Evolutionary conservation across 2,888 invertebrate genomes (phyloP), one percentile per base, ranked within the genome.

Genomic region (Lumbricus terrestris): DNA sequence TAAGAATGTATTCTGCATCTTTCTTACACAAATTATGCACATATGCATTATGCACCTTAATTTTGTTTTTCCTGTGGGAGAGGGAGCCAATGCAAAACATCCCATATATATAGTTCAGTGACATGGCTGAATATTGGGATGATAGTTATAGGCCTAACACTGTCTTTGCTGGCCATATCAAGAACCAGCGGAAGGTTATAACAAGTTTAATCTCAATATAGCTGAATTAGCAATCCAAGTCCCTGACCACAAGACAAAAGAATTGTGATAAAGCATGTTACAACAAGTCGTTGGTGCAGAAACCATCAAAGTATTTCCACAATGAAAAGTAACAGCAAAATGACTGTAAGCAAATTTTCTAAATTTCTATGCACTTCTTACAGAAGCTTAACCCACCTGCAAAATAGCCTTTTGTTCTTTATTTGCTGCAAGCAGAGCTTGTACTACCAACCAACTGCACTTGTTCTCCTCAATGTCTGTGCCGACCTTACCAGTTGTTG

Each of bases 401-500:
- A 95, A 91, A 29, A 93, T 82, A 23, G 92, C 83, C 38, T 91
- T 91, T 91, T 95, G 94, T 90, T 93, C 92, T 33, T 92, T 90
- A 18, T 91, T 92, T n/a, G 92, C 93, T 88, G 91, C 90, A 38
- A 92, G 91, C 91, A 98, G 95, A 20, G 98, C 98, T 0, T 97
- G 97, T 0, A 98, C 97, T 1, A 97, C 96, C 54, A 98, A 95
- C 99, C 99, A 99, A 0, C 98, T 97, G 95, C 99, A 99, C 95
- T 99, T 99, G 54, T 98, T 98, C 93, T 98, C 98, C 95, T 97
- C 96, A 93, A 99, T 98, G 94, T 99, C 99, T 0, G 97, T 97
- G 54, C 98, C 97, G 82, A 96, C 95, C 95, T 99, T 99, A 90
- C 90, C 90, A 0, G 97, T 98, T 4, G 97, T 96, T 18, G 96